Evolutionary conservation across 2,797 vertebrate genomes (phyloP).

Genomic region (Periparus ater): DNA sequence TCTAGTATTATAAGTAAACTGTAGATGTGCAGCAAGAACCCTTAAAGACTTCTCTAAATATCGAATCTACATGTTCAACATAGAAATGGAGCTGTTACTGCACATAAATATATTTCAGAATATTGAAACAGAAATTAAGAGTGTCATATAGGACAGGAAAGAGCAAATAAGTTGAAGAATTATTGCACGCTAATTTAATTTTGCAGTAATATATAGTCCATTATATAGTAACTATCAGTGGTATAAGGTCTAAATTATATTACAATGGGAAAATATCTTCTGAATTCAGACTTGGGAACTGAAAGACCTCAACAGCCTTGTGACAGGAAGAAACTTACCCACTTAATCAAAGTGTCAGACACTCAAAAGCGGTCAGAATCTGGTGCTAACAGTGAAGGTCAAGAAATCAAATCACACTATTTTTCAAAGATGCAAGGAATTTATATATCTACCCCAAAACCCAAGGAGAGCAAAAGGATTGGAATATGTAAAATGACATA

Average conservation of each 20-base stretch:
- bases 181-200: accelerated
- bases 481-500: neutral
- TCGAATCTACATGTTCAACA: neutral
- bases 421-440: neutral
- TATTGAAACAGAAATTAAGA: neutral
- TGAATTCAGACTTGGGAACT: neutral
- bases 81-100: neutral
- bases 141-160: neutral
- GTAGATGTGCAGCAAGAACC: neutral
- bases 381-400: neutral
- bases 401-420: neutral
- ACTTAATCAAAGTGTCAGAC: neutral
- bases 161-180: neutral
- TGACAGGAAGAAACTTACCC: neutral
- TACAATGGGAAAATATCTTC: neutral
- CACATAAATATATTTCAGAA: neutral
- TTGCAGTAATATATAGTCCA: neutral
- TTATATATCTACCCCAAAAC: neutral
- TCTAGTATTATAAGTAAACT: neutral
- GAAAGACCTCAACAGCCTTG: neutral
- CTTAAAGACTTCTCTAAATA: neutral
- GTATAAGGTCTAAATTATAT: neutral
- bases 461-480: neutral
- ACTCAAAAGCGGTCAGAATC: neutral
- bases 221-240: neutral